These are phyloP conservation scores for Trachelus stipa DNA, from an alignment of 2,888 invertebrate species.

Conservation along the genomic window DNA sequence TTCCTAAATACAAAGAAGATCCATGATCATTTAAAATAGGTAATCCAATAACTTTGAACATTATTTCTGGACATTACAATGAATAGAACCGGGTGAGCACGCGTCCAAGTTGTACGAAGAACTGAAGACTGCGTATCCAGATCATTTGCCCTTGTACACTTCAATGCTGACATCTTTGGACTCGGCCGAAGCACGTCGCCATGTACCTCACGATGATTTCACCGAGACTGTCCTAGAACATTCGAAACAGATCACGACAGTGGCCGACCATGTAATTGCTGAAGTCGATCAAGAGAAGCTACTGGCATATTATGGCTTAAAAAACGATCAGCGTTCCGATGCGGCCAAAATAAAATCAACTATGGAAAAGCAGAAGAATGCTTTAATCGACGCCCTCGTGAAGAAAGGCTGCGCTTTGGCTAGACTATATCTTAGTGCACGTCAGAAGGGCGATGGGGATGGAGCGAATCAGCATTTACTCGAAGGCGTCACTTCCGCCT, in stretches of 20 bases:
- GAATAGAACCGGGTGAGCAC: slow-evolving; percentile 72
- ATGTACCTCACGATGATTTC: slow-evolving; percentile 65
- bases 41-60: not conserved
- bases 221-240: slow-evolving; percentile 57
- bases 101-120: slow-evolving; percentile 81
- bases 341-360: slow-evolving; percentile 85
- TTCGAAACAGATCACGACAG: slow-evolving; percentile 70
- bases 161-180: slow-evolving; percentile 85
- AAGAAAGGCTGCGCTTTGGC: slow-evolving; percentile 81
- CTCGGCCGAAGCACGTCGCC: slow-evolving; percentile 68
- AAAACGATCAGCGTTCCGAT: slow-evolving; percentile 85
- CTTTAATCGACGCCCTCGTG: slow-evolving; percentile 83
- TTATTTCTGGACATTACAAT: slow-evolving; percentile 14
- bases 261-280: slow-evolving; percentile 76
- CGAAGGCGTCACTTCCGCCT: slow-evolving; percentile 73
- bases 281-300: slow-evolving; percentile 83
- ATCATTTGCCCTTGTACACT: slow-evolving; percentile 81
- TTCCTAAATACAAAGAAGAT: too few species aligned
- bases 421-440: slow-evolving; percentile 69
- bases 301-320: slow-evolving; percentile 85
- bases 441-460: slow-evolving; percentile 53
- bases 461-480: slow-evolving; percentile 64
- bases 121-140: slow-evolving; percentile 77
- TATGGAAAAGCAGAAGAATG: slow-evolving; percentile 87
- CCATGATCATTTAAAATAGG: too few species aligned